Conservation (phyloP, 2,888 invertebrate genomes). For the Lithosia quadra region DNA sequence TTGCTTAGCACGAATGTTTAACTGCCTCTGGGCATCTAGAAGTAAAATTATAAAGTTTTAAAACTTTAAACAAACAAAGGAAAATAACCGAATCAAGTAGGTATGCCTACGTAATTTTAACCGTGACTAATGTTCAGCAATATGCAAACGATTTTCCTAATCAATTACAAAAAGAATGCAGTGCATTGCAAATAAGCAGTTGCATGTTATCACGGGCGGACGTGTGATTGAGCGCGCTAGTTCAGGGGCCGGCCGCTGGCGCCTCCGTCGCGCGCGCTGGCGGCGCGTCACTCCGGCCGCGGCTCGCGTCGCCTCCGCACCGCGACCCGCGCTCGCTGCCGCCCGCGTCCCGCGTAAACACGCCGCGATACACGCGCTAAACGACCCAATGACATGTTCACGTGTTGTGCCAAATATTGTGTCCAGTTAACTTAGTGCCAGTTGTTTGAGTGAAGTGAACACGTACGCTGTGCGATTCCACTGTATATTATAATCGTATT, state of each 20-base stretch:
- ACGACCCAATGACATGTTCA: constrained; percentile 55
- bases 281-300: constrained; percentile 84
- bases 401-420: constrained; percentile 76
- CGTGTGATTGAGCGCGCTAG: constrained; percentile 75
- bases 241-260: constrained; percentile 57
- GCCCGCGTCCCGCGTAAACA: constrained; percentile 64
- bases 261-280: constrained; percentile 60
- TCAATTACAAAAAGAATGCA: constrained; percentile 52
- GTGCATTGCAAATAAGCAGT: constrained; percentile 60
- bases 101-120: no score
- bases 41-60: neutral
- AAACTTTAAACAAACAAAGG: neutral
- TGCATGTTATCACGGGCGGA: constrained; percentile 66
- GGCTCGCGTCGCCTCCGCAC: constrained; percentile 77
- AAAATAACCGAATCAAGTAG: neutral
- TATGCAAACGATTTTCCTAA: constrained; percentile 33
- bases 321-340: constrained; percentile 64
- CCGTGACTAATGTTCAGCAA: constrained; percentile 10
- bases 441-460: constrained; percentile 72
- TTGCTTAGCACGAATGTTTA: neutral
- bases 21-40: neutral
- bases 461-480: constrained; percentile 52
- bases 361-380: constrained; percentile 59
- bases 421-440: constrained; percentile 69
- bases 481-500: constrained; percentile 54